Base-by-base conservation (phyloP, 1,140 invertebrate species). In the Papilio polytes region DNA sequence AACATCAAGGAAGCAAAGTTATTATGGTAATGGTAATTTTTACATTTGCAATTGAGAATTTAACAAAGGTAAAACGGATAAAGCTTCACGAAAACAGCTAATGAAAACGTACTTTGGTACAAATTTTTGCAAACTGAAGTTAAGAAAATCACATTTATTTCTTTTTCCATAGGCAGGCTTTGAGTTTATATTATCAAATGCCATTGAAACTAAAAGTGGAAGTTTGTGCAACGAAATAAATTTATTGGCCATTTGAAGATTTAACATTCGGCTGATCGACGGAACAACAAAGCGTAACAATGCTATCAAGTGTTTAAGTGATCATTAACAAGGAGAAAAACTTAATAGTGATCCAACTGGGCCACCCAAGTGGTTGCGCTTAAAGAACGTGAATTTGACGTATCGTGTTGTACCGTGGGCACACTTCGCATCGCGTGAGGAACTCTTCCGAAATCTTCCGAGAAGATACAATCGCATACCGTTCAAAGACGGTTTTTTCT, bases 281-380 rank as follows among this genome's bases (percentile, higher is more conserved):
- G 41, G 56, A 78, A 44, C 70, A 56, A 44, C 44, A 85, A 85
- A 85, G 83, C 86, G 80, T 78, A 82, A 85, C 80, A 78, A 44
- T 80, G 83, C 85, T 84, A 86, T 85, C 87, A 66, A 18, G 80
- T 84, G 74, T 85, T 86, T 86, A 86, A 89, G 81, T 80, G 85
- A 89, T 86, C 91, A 90, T 92, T 91, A 91, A 90, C 84, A 82
- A 84, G 83, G 84, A 87, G 84, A 90, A 92, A 93, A 94, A 88
- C 77, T 86, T 88, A 90, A 91, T 90, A 87, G 81, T 89, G 87
- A 90, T 84, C 86, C 85, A 87, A 85, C 82, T 79, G 78, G 92
- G 82, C 93, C 93, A 93, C 93, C 92, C 93, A 93, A 87, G 92
- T 83, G 82, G 92, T 88, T 86, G 85, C 53, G 84, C 87, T 89